phyloP scores from a whole-genome alignment of 2,888 invertebrate genomes.

The Melangyna quadrimaculata region DNA sequence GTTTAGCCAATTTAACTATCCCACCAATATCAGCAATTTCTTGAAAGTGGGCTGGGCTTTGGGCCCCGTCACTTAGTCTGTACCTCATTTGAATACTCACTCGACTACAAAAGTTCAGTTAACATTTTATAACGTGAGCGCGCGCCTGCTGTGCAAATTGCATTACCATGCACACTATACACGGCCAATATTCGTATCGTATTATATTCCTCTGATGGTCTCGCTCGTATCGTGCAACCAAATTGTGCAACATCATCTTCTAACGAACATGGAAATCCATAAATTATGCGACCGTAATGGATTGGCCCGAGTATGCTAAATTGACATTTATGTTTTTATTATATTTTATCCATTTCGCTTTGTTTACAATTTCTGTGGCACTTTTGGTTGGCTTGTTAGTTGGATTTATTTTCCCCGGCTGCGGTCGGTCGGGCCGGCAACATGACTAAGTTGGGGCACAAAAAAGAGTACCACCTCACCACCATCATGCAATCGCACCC shows the following conservation, averaged over 20 bases:
- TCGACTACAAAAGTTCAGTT: slow-evolving; percentile 17
- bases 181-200: neutral
- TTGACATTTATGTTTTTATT: slow-evolving; percentile 75
- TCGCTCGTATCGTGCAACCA: slow-evolving; percentile 37
- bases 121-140: slow-evolving; percentile 37
- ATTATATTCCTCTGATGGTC: neutral
- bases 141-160: slow-evolving; percentile 64
- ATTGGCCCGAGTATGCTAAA: slow-evolving; percentile 74
- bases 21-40: slow-evolving; percentile 33
- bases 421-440: neutral
- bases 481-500: slow-evolving; percentile 16
- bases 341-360: slow-evolving; percentile 73
- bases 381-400: slow-evolving; percentile 70
- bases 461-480: neutral
- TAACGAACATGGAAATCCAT: slow-evolving; percentile 67
- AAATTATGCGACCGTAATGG: slow-evolving; percentile 74
- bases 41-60: slow-evolving; percentile 55
- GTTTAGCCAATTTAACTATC: slow-evolving; percentile 34
- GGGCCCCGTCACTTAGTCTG: slow-evolving; percentile 26
- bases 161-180: neutral
- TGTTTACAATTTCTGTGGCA: slow-evolving; percentile 58
- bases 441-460: neutral
- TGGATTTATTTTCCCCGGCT: slow-evolving; percentile 48
- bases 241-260: slow-evolving; percentile 65
- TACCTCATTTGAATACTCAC: slow-evolving; percentile 59